Conservation (phyloP, 2,113 vertebrate genomes). For the Electrona antarctica region DNA sequence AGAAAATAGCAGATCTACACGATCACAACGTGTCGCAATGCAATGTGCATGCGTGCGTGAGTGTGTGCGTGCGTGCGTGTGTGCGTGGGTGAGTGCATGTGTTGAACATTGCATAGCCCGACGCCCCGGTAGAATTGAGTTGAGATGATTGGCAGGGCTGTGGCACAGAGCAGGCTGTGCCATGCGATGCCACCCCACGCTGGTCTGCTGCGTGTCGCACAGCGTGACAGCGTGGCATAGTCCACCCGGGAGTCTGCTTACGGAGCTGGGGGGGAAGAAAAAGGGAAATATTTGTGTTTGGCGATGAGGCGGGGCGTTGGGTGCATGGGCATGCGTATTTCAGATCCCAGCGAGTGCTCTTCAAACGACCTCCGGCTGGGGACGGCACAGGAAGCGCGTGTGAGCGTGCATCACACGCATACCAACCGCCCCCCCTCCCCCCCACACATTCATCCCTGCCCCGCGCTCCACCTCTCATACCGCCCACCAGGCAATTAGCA, state of each 20-base stretch:
- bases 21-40: constrained; percentile 35
- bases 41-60: background rate
- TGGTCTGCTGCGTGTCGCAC: too few species aligned
- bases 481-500: constrained; percentile 23
- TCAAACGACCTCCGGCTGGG: constrained; percentile 52
- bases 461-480: constrained; percentile 19
- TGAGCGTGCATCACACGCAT: background rate
- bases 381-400: background rate
- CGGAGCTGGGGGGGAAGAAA: too few species aligned
- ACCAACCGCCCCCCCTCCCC: constrained; percentile 11
- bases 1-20: too few species aligned
- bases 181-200: too few species aligned
- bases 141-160: constrained; percentile 11
- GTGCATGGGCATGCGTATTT: constrained; percentile 1
- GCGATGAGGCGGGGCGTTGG: background rate
- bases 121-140: constrained; percentile 44
- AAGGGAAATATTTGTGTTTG: background rate
- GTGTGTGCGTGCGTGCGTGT: constrained; percentile 1
- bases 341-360: constrained; percentile 38
- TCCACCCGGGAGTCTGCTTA: too few species aligned
- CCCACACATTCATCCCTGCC: constrained; percentile 17
- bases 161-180: constrained; percentile 20
- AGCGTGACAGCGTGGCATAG: too few species aligned
- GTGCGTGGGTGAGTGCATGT: too few species aligned
- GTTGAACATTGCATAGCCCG: background rate